A percentile compares a stretch with the other conserved stretches of the same genome.
phyloP scores from a whole-genome alignment of 2,113 vertebrate species.

The Amphilophus citrinellus region DNA sequence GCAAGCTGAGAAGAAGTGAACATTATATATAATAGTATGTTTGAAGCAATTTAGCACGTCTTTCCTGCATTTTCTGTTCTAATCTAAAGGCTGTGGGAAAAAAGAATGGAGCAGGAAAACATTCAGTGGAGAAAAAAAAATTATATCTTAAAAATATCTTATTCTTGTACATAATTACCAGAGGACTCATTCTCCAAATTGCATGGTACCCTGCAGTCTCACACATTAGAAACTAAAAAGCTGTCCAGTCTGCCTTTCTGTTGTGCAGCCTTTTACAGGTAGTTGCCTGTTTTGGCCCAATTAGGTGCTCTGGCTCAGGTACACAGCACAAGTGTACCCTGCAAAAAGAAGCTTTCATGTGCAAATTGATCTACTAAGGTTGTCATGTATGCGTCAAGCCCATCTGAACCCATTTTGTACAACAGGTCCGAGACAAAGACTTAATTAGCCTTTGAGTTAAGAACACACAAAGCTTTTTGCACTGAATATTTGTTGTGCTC shows the following conservation, averaged over 20 bases:
- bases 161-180: slow-evolving; percentile 34
- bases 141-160: neutral
- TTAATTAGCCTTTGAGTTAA: slow-evolving; percentile 28
- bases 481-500: neutral
- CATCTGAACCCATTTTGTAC: slow-evolving; percentile 12
- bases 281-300: slow-evolving; percentile 53
- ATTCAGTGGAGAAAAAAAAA: neutral
- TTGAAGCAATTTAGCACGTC: neutral
- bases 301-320: slow-evolving; percentile 41
- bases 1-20: neutral
- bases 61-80: neutral
- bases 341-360: slow-evolving; percentile 29
- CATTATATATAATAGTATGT: neutral
- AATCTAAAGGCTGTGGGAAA: neutral
- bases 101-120: neutral
- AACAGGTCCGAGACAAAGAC: neutral
- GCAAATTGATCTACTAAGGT: slow-evolving; percentile 23
- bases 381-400: slow-evolving; percentile 30
- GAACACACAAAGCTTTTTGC: neutral
- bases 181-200: slow-evolving; percentile 49
- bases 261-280: slow-evolving; percentile 16
- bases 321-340: neutral
- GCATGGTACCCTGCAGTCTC: slow-evolving; percentile 16
- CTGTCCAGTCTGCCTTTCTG: slow-evolving; percentile 8
- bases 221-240: slow-evolving; percentile 8